Evolutionary conservation across 2,797 vertebrate genomes (phyloP).

Genomic region (Sebastes itinus): DNA sequence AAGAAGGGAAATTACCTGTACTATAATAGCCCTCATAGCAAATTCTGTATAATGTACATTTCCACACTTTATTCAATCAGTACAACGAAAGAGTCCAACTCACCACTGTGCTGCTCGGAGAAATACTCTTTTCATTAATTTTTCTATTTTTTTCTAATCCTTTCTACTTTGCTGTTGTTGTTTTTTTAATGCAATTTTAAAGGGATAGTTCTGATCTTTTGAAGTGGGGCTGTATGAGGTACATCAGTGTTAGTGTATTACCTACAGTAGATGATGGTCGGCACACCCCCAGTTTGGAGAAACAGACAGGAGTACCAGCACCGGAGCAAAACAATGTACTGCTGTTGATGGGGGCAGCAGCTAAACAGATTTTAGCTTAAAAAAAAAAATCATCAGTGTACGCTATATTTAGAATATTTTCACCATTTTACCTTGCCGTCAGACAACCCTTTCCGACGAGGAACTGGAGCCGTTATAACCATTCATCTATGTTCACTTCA

Average conservation of each 20-base stretch:
- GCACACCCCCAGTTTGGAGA: background rate
- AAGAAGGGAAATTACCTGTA: background rate
- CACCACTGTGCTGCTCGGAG: background rate
- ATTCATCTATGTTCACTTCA: background rate
- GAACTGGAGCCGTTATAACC: no score
- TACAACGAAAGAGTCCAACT: background rate
- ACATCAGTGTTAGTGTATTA: background rate
- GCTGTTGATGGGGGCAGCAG: background rate
- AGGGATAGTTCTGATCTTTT: background rate
- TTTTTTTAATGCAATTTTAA: background rate
- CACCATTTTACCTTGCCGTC: background rate
- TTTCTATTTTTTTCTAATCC: background rate
- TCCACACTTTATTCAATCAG: background rate
- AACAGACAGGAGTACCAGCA: background rate
- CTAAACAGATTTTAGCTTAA: background rate
- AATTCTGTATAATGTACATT: background rate
- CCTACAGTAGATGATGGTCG: background rate
- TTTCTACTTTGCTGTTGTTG: background rate
- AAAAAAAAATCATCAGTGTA: background rate
- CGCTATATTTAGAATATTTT: background rate
- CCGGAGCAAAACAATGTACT: background rate
- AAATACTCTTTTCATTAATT: background rate
- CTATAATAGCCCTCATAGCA: background rate
- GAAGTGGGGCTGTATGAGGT: background rate
- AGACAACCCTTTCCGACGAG: no score